A percentile compares a stretch with the other conserved stretches of the same genome.
Conservation (phyloP, 1,140 invertebrate genomes). For the Mesaphorura yosii region DNA sequence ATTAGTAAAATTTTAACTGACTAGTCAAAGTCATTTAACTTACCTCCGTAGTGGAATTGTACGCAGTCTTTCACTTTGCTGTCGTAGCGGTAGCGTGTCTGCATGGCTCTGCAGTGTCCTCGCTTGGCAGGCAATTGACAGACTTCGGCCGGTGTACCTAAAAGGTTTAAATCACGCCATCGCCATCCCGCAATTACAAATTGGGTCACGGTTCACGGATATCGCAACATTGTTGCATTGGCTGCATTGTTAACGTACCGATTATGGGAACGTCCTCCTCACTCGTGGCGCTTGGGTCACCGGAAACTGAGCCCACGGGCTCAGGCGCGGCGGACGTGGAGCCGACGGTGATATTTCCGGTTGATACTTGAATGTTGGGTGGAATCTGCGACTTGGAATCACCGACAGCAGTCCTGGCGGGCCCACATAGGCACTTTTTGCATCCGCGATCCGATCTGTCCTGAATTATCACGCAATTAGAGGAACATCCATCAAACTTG, state of each 20-base stretch:
- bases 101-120: constrained; percentile 47
- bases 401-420: too few species aligned
- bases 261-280: constrained; percentile 7
- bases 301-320: constrained; percentile 13
- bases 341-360: neutral
- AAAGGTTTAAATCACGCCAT: too few species aligned
- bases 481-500: constrained; percentile 23
- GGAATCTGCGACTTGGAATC: too few species aligned
- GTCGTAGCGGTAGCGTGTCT: constrained; percentile 48
- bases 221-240: too few species aligned
- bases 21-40: too few species aligned
- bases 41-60: constrained; percentile 50
- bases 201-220: too few species aligned
- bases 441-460: constrained; percentile 19
- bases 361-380: constrained; percentile 3
- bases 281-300: neutral
- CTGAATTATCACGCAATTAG: constrained; percentile 21
- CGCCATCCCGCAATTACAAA: too few species aligned
- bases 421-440: constrained; percentile 21
- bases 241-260: too few species aligned
- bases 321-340: neutral
- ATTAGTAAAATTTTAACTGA: too few species aligned
- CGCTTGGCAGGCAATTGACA: constrained; percentile 36
- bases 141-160: constrained; percentile 25
- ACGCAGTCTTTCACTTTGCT: constrained; percentile 42